phyloP scores from a whole-genome alignment of 2,113 vertebrate species.

The Trochalopteron elliotii region DNA sequence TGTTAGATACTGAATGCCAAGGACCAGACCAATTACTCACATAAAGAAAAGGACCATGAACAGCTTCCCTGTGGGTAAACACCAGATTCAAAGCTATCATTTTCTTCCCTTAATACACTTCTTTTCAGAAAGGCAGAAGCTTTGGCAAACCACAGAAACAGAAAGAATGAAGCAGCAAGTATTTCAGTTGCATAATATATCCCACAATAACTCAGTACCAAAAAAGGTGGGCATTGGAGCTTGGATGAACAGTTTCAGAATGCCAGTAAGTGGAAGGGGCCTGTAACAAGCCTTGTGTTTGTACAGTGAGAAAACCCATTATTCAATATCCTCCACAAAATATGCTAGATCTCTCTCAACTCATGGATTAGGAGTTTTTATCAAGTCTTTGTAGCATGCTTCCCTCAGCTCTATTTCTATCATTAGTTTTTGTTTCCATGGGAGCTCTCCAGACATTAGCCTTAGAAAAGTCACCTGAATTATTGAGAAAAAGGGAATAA shows the following conservation, averaged over 20 bases:
- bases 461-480: not conserved
- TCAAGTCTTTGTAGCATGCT: not conserved
- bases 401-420: not conserved
- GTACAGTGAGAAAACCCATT: not conserved
- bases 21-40: not conserved
- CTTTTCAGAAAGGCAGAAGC: conserved; percentile 23
- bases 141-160: conserved; percentile 34
- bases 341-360: not conserved
- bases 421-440: not conserved
- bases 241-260: not conserved
- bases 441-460: not conserved
- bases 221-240: not conserved
- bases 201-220: not conserved
- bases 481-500: conserved; percentile 6
- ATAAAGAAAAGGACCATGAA: not conserved
- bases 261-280: not conserved
- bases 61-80: not conserved
- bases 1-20: not conserved
- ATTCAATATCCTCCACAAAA: not conserved
- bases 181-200: not conserved
- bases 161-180: not conserved
- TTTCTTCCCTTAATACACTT: not conserved
- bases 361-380: not conserved
- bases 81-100: not conserved
- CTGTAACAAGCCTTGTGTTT: not conserved